Percentiles rank a stretch among this genome's conserved stretches.
These are phyloP conservation scores for Ptychoptera contaminata DNA, from an alignment of 2,888 invertebrate species.

Conservation along the genomic window DNA sequence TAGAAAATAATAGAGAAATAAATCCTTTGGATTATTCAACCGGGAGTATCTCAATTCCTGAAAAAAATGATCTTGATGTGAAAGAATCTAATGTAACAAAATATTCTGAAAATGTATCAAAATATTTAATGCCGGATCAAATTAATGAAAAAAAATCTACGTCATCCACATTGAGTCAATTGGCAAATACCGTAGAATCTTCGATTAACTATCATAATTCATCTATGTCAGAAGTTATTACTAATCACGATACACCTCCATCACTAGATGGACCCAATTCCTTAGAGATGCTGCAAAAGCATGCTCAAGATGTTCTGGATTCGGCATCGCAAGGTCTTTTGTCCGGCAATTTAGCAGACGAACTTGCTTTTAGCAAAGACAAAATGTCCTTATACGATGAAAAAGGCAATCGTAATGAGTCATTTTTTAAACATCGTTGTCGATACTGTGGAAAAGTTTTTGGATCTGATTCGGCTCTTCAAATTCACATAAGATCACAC, in stretches of 20 bases:
- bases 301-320: slow-evolving; percentile 85
- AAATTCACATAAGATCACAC: slow-evolving; percentile 95
- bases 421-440: slow-evolving; percentile 88
- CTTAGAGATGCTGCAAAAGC: slow-evolving; percentile 78
- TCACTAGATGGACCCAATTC: slow-evolving; percentile 71
- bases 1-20: no score
- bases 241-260: slow-evolving; percentile 63
- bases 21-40: no score
- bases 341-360: slow-evolving; percentile 78
- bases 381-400: slow-evolving; percentile 59
- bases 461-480: slow-evolving; percentile 89
- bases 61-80: neutral
- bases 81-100: slow-evolving; percentile 6
- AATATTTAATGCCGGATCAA: neutral
- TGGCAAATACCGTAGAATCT: slow-evolving; percentile 3
- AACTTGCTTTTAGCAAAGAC: slow-evolving; percentile 68
- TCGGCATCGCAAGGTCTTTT: slow-evolving; percentile 84
- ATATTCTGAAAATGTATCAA: neutral
- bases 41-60: no score
- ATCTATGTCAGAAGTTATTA: slow-evolving; percentile 50
- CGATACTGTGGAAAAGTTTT: slow-evolving; percentile 93
- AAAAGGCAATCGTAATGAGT: slow-evolving; percentile 68
- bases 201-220: slow-evolving; percentile 46
- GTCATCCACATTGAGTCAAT: slow-evolving; percentile 4
- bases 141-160: slow-evolving; percentile 1